Base-by-base conservation (phyloP, 2,888 invertebrate species). In the Lithophane semibrunnea region DNA sequence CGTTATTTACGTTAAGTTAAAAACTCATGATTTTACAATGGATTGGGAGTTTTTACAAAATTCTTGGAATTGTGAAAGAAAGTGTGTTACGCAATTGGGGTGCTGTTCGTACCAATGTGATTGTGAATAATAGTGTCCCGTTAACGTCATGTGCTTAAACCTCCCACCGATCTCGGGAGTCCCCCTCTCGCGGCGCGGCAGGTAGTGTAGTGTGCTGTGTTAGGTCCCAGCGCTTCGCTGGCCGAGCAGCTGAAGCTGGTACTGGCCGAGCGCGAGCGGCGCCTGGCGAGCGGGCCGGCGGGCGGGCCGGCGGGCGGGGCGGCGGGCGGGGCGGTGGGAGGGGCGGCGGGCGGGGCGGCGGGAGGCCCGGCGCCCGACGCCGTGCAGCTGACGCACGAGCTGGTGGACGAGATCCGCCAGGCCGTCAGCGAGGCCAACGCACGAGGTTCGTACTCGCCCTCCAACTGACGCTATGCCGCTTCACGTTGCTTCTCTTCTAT, bases 381-480 rank as follows among this genome's bases (percentile, higher is more conserved):
- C 88, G 97, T 97, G 95, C 98, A 97, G 94, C 98, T 98, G 92
- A 98, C 98, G 90, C 98, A 98, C 96, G 98, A 98, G 92, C 97
- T 99, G 88, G 98, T 98, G 87, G 98, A 98, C 95, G 98, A 98
- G 97, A 98, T 98, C 91, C 97, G 98, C 84, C 98, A 98, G 94
- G 98, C 98, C 89, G 98, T 99, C 91, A 98, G 98, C 94, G 98
- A 98, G 96, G 98, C 98, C 87, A 98, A 98, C 97, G 98, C 98
- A 85, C 97, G 98, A 98, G 98, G 98, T 98, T 88, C 80, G 92
- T 92, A 78, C 72, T 16, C 63, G 65, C 69, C 52, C 76, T 29
- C 37, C 70, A 29, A 64, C 86, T 77, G 77, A 79, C 70, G 61
- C 76, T 73, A 77, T 84, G 67, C 71, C 75, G 37, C 73, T 69